Conservation (phyloP, 2,888 invertebrate genomes). For the Apotomis turbidana region DNA sequence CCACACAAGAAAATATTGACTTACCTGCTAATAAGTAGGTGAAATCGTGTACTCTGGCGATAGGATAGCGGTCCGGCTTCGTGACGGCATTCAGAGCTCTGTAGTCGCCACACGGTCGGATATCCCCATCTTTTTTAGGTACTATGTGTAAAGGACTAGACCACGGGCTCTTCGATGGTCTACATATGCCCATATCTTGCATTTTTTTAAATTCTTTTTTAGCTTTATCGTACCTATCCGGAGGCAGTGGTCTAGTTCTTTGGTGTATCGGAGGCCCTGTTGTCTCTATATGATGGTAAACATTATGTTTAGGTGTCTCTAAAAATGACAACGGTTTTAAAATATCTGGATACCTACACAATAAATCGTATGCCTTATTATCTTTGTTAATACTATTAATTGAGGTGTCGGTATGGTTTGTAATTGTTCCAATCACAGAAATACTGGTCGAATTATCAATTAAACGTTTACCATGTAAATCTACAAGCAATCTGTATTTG, state of each 20-base stretch:
- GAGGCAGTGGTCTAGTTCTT: constrained; percentile 51
- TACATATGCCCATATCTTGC: constrained; percentile 55
- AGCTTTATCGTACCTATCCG: constrained; percentile 49
- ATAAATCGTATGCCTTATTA: constrained; percentile 38
- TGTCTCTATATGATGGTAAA: constrained; percentile 50
- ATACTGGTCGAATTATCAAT: not conserved
- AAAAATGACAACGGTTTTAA: constrained; percentile 41
- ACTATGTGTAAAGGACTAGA: constrained; percentile 53
- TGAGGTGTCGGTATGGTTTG: not conserved
- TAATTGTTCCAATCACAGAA: not conserved
- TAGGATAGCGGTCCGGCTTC: not conserved
- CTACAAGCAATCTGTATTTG: constrained; percentile 31
- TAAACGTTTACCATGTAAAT: constrained; percentile 7
- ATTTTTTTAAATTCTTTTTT: constrained; percentile 51
- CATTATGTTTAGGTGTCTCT: constrained; percentile 36
- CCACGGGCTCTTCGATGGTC: constrained; percentile 60
- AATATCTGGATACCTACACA: constrained; percentile 39
- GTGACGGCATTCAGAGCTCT: not conserved
- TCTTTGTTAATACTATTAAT: not conserved
- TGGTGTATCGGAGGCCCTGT: constrained; percentile 50
- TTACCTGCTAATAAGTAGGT: not conserved
- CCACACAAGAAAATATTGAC: constrained; percentile 1
- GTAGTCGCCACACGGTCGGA: constrained; percentile 45
- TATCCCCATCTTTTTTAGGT: constrained; percentile 46
- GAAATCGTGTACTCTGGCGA: not conserved